Conservation (phyloP, 2,888 invertebrate species). For the Oxytorus armatus region DNA sequence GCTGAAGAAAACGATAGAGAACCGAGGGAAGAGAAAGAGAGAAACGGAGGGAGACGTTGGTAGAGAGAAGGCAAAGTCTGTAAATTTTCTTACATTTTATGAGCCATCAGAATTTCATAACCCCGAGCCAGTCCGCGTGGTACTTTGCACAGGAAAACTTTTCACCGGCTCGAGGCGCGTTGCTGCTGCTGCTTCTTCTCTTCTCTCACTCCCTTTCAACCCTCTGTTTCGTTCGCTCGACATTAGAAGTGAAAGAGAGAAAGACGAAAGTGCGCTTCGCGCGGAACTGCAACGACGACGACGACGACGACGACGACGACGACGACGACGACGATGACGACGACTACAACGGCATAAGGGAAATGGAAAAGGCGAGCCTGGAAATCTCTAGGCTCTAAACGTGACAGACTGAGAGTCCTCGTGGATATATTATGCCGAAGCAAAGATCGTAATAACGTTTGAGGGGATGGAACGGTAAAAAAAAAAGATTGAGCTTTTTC, state of each 20-base stretch:
- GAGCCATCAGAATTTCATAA: slow-evolving; percentile 85
- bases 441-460: slow-evolving; percentile 72
- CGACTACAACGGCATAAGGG: slow-evolving; percentile 32
- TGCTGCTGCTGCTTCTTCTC: slow-evolving; percentile 61
- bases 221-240: slow-evolving; percentile 46
- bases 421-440: slow-evolving; percentile 70
- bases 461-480: slow-evolving; percentile 69
- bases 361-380: slow-evolving; percentile 51
- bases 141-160: slow-evolving; percentile 84
- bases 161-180: slow-evolving; percentile 75
- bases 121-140: slow-evolving; percentile 84
- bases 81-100: slow-evolving; percentile 85
- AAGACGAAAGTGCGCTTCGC: slow-evolving; percentile 55
- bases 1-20: slow-evolving; percentile 61
- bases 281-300: slow-evolving; percentile 49
- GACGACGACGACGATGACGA: no score
- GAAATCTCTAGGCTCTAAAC: slow-evolving; percentile 53
- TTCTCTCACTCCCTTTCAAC: slow-evolving; percentile 59
- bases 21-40: slow-evolving; percentile 63
- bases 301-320: no score
- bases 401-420: slow-evolving; percentile 67
- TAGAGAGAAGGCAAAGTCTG: slow-evolving; percentile 81
- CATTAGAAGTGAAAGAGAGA: slow-evolving; percentile 56
- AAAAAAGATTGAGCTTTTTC: slow-evolving; percentile 59
- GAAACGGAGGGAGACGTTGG: slow-evolving; percentile 48